Conservation (phyloP, 2,113 vertebrate genomes). For the Promerops cafer region DNA sequence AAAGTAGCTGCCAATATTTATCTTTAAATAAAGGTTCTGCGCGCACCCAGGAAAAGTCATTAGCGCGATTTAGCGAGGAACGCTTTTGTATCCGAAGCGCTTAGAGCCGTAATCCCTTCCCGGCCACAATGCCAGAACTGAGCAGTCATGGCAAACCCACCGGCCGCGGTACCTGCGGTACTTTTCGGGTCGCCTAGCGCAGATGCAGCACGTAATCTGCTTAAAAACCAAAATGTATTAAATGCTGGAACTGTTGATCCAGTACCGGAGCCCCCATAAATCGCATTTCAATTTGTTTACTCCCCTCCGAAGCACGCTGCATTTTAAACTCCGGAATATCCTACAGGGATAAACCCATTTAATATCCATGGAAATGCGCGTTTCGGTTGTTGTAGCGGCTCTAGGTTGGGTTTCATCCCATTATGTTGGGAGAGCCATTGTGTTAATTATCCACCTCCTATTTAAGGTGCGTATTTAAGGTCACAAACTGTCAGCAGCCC, state of each 20-base stretch:
- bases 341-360: constrained; percentile 59
- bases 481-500: background rate
- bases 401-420: constrained; percentile 42
- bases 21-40: background rate
- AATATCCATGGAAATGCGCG: constrained; percentile 65
- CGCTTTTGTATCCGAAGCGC: background rate
- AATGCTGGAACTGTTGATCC: background rate
- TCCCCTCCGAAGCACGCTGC: constrained; percentile 4
- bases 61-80: background rate
- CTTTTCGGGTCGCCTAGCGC: constrained; percentile 4
- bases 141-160: background rate
- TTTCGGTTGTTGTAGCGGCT: background rate
- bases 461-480: background rate
- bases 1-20: background rate
- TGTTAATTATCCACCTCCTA: constrained; percentile 10
- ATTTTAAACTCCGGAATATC: constrained; percentile 56
- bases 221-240: constrained; percentile 51
- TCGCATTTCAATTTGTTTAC: constrained; percentile 33
- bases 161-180: constrained; percentile 21
- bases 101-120: constrained; percentile 8
- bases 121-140: background rate
- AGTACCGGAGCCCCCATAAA: background rate
- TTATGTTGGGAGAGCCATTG: constrained; percentile 49
- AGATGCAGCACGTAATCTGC: constrained; percentile 6
- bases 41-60: background rate